Base-by-base conservation (phyloP, 2,888 invertebrate species). In the Proisotoma minuta region DNA sequence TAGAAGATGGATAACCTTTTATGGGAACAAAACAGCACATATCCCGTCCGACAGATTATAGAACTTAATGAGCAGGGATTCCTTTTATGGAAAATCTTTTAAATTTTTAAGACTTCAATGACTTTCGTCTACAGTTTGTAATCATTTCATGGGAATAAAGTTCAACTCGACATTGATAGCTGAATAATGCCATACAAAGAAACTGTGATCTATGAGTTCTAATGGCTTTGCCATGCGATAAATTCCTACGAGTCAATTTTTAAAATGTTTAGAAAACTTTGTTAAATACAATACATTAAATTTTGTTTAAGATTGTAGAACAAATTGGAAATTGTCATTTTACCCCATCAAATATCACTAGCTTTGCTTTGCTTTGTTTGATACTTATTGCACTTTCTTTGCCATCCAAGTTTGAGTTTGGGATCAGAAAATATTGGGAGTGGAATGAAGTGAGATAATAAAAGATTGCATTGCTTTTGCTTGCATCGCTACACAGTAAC, bases 21-120 rank as follows among this genome's bases (percentile, higher is more conserved):
- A 54, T 34, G 60, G 60, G 48, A 47, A 48, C 39, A 56, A 15
- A 34, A 10, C 34, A 34, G 34, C n/a, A n/a, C n/a, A n/a, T n/a
- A n/a, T n/a, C n/a, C n/a, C n/a, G n/a, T n/a, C n/a, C n/a, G n/a
- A 10, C 34, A 34, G 43, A 43, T 20, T 43, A 43, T n/a, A 54
- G 28, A 49, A 54, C 60, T 60, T 60, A 60, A 60, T 60, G 60
- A 60, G 60, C 24, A 43, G 54, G 29, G 27, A 54, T 28, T 15
- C 60, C 60, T 54, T 60, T 39, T 60, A 54, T 52, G 60, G 60
- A 8, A 34, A 34, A 3, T 54, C 39, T 54, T 54, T 26, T n/a
- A 51, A 51, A n/a, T 51, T 51, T 51, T 51, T 24, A 24, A 26
- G 12, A 5, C 23, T n/a, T n/a, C n/a, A n/a, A n/a, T n/a, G n/a